phyloP scores from a whole-genome alignment of 2,113 vertebrate genomes.

The Monarcha castaneiventris region DNA sequence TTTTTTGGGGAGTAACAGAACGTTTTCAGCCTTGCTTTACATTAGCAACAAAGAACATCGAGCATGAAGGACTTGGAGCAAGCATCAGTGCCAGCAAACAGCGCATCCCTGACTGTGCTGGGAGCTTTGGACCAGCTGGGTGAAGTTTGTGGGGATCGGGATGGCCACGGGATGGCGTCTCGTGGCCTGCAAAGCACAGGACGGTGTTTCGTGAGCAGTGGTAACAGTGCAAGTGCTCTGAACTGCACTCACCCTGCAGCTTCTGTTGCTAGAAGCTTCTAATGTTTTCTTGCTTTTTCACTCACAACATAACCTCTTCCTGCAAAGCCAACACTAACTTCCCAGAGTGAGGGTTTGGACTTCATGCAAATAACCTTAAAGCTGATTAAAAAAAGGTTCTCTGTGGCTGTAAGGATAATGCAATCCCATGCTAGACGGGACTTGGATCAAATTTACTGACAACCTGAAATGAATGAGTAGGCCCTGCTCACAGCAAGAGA shows the following conservation, averaged over 20 bases:
- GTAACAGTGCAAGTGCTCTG: accelerated
- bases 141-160: neutral
- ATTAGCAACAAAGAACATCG: accelerated
- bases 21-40: neutral
- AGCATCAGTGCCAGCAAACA: accelerated
- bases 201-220: accelerated
- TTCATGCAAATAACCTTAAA: neutral
- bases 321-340: neutral
- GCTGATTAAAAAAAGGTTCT: neutral
- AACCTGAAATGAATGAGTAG: neutral
- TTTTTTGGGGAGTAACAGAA: neutral
- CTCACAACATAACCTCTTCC: neutral
- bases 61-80: accelerated
- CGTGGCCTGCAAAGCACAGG: neutral
- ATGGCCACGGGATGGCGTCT: conserved; percentile 44
- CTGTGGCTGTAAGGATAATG: neutral
- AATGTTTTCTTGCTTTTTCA: neutral
- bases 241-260: neutral
- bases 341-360: neutral
- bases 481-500: neutral
- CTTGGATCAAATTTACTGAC: neutral
- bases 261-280: neutral
- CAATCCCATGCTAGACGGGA: accelerated
- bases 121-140: neutral
- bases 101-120: neutral